Evolutionary conservation across 2,113 vertebrate genomes (phyloP), one percentile per base, ranked within the genome.

Genomic region (Puntigrus tetrazona): DNA sequence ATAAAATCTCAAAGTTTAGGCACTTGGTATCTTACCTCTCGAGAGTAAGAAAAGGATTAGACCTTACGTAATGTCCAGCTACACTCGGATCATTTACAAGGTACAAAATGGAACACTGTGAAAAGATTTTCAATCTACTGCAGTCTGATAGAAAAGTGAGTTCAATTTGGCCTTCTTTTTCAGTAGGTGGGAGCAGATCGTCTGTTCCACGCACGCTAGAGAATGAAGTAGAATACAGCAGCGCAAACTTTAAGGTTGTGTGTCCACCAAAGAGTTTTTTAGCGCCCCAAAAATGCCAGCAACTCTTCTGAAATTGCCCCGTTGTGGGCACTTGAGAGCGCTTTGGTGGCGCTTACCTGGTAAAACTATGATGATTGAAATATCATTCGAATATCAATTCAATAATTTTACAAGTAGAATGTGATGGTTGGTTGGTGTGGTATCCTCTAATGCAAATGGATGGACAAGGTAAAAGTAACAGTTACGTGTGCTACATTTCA

Each of bases 1-100:
- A 91, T 87, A 91, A 50, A 88, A 89, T 89, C 86, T 87, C 82
- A 84, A 90, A 92, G 92, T 92, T 94, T 94, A 98, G 97, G 97
- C 97, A 98, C 97, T 98, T 98, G 94, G 95, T 96, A 94, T 91
- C 94, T 92, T 95, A 95, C 94, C 94, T 94, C 93, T 87, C 92
- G 90, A 93, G 91, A 91, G 75, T 87, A 83, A 93, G 92, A 90
- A 93, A 93, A 90, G 91, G 81, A 77, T 91, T 91, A 89, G 91
- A 91, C 91, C 92, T 92, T 90, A 91, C 93, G 91, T 89, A 90
- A 92, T 89, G 91, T 70, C 88, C 89, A 93, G 90, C 88, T 88
- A 91, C 85, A 85, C 87, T 87, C 78, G 3, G 63, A 86, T 85
- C 69, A 87, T 90, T 85, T 85, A 92, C 89, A 89, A 90, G 86